A percentile compares a stretch with the other conserved stretches of the same genome.
These are phyloP conservation scores for Xestoiulus laeticollis DNA, from an alignment of 2,888 invertebrate genomes.

Conservation along the genomic window DNA sequence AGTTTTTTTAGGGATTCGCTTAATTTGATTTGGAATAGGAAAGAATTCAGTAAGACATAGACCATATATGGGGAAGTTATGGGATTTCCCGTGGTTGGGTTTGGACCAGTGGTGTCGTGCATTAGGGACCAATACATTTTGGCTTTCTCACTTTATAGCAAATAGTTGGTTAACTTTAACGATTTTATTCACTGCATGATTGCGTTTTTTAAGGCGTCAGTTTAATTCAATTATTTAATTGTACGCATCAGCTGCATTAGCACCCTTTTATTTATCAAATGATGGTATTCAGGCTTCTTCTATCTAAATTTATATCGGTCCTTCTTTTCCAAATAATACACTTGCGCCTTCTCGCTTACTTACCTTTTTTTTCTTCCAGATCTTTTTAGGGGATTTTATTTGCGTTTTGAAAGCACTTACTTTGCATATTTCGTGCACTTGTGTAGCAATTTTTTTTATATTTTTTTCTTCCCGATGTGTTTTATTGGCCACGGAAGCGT, in stretches of 20 bases:
- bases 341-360: background rate
- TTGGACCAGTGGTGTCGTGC: too few species aligned
- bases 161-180: background rate
- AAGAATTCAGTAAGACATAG: too few species aligned
- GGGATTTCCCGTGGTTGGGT: too few species aligned
- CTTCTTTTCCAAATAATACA: background rate
- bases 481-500: constrained; percentile 23
- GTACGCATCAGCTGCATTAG: background rate
- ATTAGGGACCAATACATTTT: too few species aligned
- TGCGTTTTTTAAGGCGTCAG: background rate
- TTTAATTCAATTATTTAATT: constrained; percentile 2
- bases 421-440: constrained; percentile 11
- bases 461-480: background rate
- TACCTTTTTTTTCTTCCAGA: background rate
- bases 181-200: background rate
- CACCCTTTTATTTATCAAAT: background rate
- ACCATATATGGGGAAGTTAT: too few species aligned
- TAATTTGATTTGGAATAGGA: background rate
- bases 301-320: background rate
- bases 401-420: constrained; percentile 27
- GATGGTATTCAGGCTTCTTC: background rate
- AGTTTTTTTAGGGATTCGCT: too few species aligned
- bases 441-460: background rate
- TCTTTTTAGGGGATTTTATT: constrained; percentile 31
- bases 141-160: too few species aligned